A percentile compares a stretch with the other conserved stretches of the same genome.
phyloP scores from a whole-genome alignment of 2,888 invertebrate genomes.

The Proisotoma minuta region DNA sequence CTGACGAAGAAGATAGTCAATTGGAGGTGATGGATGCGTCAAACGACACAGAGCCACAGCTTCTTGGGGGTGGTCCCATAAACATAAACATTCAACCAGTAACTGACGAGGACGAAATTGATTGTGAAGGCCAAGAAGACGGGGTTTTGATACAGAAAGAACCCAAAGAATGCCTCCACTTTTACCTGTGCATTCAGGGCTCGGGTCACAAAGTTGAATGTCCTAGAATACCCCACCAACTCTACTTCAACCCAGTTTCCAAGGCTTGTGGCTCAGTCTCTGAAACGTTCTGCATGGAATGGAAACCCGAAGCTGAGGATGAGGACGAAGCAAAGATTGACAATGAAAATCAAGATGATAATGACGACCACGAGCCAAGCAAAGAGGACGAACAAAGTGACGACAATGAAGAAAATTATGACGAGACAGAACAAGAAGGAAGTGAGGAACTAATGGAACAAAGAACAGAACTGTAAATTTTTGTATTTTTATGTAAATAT shows the following conservation, averaged over 20 bases:
- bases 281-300: not conserved
- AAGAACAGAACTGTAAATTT: no score
- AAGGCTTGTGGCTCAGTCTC: not conserved
- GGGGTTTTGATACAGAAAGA: not conserved
- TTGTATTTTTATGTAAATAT: no score
- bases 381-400: not conserved
- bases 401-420: not conserved
- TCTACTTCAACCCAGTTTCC: not conserved
- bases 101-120: not conserved
- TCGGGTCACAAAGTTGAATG: not conserved
- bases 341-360: not conserved
- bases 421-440: not conserved
- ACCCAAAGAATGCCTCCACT: not conserved
- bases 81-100: not conserved
- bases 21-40: no score
- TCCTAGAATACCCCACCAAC: not conserved
- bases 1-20: no score
- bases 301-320: not conserved
- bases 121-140: not conserved
- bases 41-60: not conserved
- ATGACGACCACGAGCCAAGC: not conserved
- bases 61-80: not conserved
- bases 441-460: not conserved
- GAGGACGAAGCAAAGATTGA: not conserved
- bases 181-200: not conserved